Base-by-base conservation (phyloP, 1,140 invertebrate genomes). In the Rhagoletis zephyria region DNA sequence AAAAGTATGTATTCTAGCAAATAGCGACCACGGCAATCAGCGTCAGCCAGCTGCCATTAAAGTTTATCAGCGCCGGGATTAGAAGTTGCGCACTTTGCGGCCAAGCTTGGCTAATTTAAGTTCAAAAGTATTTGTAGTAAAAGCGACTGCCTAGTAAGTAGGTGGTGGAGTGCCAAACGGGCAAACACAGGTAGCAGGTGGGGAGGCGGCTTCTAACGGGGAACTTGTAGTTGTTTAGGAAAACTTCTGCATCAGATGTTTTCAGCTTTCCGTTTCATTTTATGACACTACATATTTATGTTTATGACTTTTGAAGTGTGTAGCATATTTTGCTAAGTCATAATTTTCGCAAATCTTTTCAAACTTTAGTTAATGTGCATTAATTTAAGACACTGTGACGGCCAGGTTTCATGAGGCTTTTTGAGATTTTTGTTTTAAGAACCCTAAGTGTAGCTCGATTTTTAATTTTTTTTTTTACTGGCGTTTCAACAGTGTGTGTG, bases 61-160 rank as follows among this genome's bases (percentile, higher is more conserved):
- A 56, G 14, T 81, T 56, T 48, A 30, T 16, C 45, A 9, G 48
- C n/a, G 19, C 4, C 48, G n/a, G 74, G 74, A 19, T 81, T 81
- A 81, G 74, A 81, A 81, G 48, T 81, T 81, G 48, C 56, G 74
- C 19, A 81, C n/a, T 51, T 81, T 59, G 48, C 4, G 48, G 74
- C 48, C 74, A n/a, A 19, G 74, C 74, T n/a, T 56, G 48, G 48
- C 48, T 56, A 81, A 81, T 56, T 81, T 81, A 81, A 81, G 45
- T 81, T 56, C 19, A 81, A 81, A 56, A 81, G 74, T 16, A 30
- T 9, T 30, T 30, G 30, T 30, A 30, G 30, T 19, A 59, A 81
- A 81, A 81, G 74, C 56, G 16, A 30, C 30, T 30, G 30, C 30
- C 30, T 0, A 30, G n/a, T 14, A 63, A 1, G 7, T 16, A n/a